These are phyloP conservation scores for Trachemys scripta DNA, from an alignment of 2,113 vertebrate species.

Conservation along the genomic window DNA sequence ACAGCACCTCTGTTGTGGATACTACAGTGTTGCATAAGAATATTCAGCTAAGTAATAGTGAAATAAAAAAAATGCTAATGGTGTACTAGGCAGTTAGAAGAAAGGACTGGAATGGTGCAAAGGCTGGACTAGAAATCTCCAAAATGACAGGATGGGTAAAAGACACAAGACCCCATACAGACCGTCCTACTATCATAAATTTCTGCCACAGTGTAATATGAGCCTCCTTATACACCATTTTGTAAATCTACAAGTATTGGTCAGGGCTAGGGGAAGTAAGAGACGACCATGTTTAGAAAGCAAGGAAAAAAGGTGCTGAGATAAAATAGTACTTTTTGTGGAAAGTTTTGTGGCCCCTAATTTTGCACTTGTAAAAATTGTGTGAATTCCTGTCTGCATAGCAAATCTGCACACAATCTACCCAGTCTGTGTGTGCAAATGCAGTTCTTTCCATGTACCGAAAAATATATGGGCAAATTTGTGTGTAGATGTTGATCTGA, in stretches of 20 bases:
- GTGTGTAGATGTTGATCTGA: not conserved
- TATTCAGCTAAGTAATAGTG: no score
- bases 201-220: not conserved
- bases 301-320: not conserved
- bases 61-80: no score
- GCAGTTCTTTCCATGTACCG: not conserved
- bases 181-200: not conserved
- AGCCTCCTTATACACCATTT: not conserved
- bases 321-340: not conserved
- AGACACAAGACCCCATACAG: not conserved
- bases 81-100: no score
- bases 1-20: no score
- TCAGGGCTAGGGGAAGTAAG: not conserved
- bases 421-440: not conserved
- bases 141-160: accelerated
- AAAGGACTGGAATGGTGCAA: no score
- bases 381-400: not conserved
- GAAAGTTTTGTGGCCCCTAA: not conserved
- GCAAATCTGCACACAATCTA: not conserved
- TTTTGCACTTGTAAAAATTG: not conserved
- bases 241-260: no score
- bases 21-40: no score
- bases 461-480: not conserved
- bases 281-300: not conserved
- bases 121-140: no score